A percentile compares a stretch with the other conserved stretches of the same genome.
These are phyloP conservation scores for Orchestes rusci DNA, from an alignment of 2,888 invertebrate genomes.

Conservation along the genomic window DNA sequence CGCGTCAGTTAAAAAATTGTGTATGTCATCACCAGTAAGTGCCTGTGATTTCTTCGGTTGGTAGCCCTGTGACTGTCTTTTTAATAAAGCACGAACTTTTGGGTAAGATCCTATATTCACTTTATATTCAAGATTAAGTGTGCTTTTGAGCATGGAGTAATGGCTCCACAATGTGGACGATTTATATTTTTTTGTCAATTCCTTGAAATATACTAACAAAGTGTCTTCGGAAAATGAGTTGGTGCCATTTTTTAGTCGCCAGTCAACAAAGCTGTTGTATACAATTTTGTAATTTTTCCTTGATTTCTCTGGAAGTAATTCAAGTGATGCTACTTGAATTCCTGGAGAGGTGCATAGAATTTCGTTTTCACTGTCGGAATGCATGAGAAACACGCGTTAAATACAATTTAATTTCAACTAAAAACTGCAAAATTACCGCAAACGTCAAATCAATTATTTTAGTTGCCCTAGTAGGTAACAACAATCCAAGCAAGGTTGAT, in stretches of 20 bases:
- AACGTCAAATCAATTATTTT: too few relatives aligned
- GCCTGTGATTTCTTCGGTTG: conserved; percentile 31
- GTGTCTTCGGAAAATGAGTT: conserved; percentile 24
- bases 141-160: conserved; percentile 10
- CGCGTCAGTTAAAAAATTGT: conserved; percentile 22
- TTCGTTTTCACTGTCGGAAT: too few relatives aligned
- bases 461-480: too few relatives aligned
- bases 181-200: conserved; percentile 15
- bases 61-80: conserved; percentile 29
- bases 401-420: too few relatives aligned
- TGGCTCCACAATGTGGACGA: conserved; percentile 6
- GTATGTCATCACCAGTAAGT: conserved; percentile 30
- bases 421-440: too few relatives aligned
- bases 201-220: conserved; percentile 25
- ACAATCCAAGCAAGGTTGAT: too few relatives aligned
- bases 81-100: conserved; percentile 28
- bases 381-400: too few relatives aligned
- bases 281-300: too few relatives aligned
- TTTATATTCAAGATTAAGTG: conserved; percentile 5
- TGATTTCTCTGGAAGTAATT: conserved; percentile 15
- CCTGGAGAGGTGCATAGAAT: too few relatives aligned
- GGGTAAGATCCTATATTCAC: conserved; percentile 23
- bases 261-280: conserved; percentile 26
- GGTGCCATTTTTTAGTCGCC: conserved; percentile 17
- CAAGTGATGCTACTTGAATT: too few relatives aligned